Base-by-base conservation (phyloP, 1,140 invertebrate species). In the Euschistus heros region DNA sequence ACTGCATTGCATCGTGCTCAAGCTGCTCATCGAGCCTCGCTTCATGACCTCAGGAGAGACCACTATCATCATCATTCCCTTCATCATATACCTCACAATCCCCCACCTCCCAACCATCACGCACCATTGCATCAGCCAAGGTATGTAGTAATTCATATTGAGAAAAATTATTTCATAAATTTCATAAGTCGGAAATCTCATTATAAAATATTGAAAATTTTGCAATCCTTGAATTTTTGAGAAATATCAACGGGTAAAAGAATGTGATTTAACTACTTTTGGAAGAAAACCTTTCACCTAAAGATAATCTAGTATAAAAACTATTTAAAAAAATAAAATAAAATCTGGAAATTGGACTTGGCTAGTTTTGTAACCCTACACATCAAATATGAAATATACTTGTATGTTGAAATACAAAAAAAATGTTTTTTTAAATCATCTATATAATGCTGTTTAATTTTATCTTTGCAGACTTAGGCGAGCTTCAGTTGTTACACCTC, bases 21-120 rank as follows among this genome's bases (percentile, higher is more conserved):
- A 8, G 65, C 68, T 20, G 60, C 67, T 14, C 71, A 73, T 47
- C 55, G 72, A 14, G 66, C 72, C 24, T 74, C 72, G 26, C 66
- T 75, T 26, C 72, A 74, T 52, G 74, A 75, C 61, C 69, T 75
- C 4, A 55, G 73, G 13, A 71, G 70, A 26, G 68, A 54, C 18
- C 60, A 68, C 44, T 46, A 62, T 37, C 47, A 61, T 6, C 57
- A 61, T 17, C 63, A 55, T 20, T 42, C 30, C 15, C 66, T 18
- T 62, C 65, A 57, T 27, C 60, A 26, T 65, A 68, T n/a, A 42
- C 64, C 20, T 37, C 64, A 22, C 27, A 59, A 47, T 22, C 68
- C 47, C 47, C 54, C 20, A 46, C 37, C 61, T 54, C 50, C 63
- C 8, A 26, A 30, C 17, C 47, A 46, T 64, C 26, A 62, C 42